Base-by-base conservation (phyloP, 2,113 vertebrate species). In the Engraulis encrasicolus region DNA sequence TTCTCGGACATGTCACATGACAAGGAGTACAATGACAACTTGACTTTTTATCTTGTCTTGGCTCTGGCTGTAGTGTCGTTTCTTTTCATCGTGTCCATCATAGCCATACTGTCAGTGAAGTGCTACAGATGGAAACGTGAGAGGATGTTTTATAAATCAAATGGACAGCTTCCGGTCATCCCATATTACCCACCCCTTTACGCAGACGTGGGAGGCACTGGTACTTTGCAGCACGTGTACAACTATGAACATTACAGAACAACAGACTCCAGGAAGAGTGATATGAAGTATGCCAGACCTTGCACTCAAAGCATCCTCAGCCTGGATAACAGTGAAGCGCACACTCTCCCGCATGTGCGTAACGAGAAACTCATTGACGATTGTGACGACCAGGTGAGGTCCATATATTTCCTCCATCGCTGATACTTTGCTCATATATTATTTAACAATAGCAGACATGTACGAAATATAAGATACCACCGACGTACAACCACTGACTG, bases 191-290 rank as follows among this genome's bases (percentile, higher is more conserved):
- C 81, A n/a, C 80, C 80, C 34, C 80, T 50, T 81, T 81, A 81
- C 50, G 80, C 80, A 27, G 80, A 81, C 34, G 37, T 54, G 14
- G 34, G 50, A 19, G 80, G 80, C 17, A 81, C 80, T 58, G 80
- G 80, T 58, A 81, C 80, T 58, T 50, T 81, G 14, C 80, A 81
- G 34, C 80, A 81, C n/a, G 80, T 81, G 50, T 81, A 81, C 80
- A 81, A 81, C 37, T 81, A 81, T 34, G 80, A 81, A 17, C 50
- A 54, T 34, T 81, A 54, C 50, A 81, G 80, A n/a, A 81, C 80
- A 37, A 81, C 80, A n/a, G 95, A 96, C 89, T 96, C 95, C 0
- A 92, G 89, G 81, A 94, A 93, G 88, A 94, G 94, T 5, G 94
- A 95, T 31, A 23, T 34, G 40, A 83, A 81, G 17, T 86, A 45